Evolutionary conservation across 2,113 vertebrate species (phyloP).

Genomic region (Poeciliopsis retropinna): DNA sequence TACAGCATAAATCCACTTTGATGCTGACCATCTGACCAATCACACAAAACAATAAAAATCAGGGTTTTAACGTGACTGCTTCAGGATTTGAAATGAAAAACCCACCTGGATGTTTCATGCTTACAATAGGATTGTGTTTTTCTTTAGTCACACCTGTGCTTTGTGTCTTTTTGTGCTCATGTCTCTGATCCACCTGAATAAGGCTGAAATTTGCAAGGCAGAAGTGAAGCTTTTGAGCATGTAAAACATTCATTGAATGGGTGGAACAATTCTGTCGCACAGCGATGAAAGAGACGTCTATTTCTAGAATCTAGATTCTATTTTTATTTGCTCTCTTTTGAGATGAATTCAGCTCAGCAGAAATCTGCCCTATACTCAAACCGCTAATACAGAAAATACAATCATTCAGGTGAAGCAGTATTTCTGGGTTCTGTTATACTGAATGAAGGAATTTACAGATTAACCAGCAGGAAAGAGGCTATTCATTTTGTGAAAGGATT

Average conservation of each 20-base stretch:
- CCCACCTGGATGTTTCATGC: conserved; percentile 7
- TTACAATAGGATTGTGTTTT: conserved; percentile 33
- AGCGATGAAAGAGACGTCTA: conserved; percentile 43
- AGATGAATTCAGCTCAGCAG: conserved; percentile 41
- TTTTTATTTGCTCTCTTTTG: conserved; percentile 55
- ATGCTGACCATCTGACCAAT: not conserved
- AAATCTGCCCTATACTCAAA: conserved; percentile 18
- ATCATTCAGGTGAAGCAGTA: conserved; percentile 14
- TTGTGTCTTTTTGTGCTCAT: conserved; percentile 19
- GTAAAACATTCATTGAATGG: conserved; percentile 23
- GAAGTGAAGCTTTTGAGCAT: conserved; percentile 23
- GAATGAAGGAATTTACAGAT: not conserved
- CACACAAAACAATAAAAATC: conserved; percentile 1
- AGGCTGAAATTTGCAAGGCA: conserved; percentile 25
- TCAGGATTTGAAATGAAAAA: not conserved
- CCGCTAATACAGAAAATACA: conserved; percentile 12
- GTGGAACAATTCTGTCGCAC: conserved; percentile 41
- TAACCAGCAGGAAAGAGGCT: not conserved
- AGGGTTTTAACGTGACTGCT: not conserved
- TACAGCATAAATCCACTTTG: not conserved
- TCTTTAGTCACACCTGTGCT: conserved; percentile 38
- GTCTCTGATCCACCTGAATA: conserved; percentile 20
- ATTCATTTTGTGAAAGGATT: not conserved
- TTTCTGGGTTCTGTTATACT: not conserved
- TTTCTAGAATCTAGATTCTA: conserved; percentile 56